Evolutionary conservation across 2,888 invertebrate genomes (phyloP), one percentile per base, ranked within the genome.

Genomic region (Scrobipalpa costella): DNA sequence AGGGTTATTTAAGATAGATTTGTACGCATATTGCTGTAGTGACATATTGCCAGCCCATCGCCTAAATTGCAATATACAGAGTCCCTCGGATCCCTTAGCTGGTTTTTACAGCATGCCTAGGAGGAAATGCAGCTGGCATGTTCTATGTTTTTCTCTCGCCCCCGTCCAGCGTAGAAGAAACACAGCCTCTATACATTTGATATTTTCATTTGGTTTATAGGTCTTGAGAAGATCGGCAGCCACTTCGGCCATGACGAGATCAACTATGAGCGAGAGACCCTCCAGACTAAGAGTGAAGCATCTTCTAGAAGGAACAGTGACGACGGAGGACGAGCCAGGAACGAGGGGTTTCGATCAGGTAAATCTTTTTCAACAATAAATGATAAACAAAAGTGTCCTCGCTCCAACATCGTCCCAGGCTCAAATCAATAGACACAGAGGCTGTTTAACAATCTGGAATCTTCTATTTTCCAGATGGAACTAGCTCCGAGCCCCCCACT

Each of bases 301-400:
- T 90, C 90, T 61, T 90, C 89, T 50, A 84, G 90, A 73, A 83
- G 90, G 50, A 89, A 91, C 61, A 90, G 89, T 34, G 83, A 88
- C 66, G 87, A 89, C 66, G 83, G 73, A 0, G 84, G 84, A 0
- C 74, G 84, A 66, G 77, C 78, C 1, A 81, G 71, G 57, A 80
- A 71, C 62, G 88, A 86, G 11, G 75, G 73, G 0, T 73, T 84
- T 52, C 78, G 88, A 72, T 71, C 74, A 67, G 86, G 89, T 89
- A n/a, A 70, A 68, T 71, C 50, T 13, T 17, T 50, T 0, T 8
- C 6, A 9, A 2, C 8, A 21, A 19, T 9, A 7, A 15, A 17
- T 15, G n/a, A n/a, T 1, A 17, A 3, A 0, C 13, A 13, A 36
- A 36, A 36, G 36, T 36, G n/a, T n/a, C n/a, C n/a, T n/a, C n/a